Conservation (phyloP, 1,140 invertebrate genomes). For the Pseudomyrmex gracilis region DNA sequence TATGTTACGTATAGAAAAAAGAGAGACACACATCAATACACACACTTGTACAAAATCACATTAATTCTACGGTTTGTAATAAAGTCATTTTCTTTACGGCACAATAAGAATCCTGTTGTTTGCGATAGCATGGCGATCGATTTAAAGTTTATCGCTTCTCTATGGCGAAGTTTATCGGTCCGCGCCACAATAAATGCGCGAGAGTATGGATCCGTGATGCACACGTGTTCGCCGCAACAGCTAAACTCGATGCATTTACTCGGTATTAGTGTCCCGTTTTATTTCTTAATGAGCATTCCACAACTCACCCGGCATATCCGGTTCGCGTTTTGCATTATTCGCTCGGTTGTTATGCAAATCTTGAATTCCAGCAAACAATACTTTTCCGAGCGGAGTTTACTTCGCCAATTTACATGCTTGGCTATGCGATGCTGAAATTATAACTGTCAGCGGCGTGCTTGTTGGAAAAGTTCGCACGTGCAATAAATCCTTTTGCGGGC, state of each 20-base stretch:
- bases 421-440: constrained; percentile 61
- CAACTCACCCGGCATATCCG: constrained; percentile 65
- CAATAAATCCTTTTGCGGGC: constrained; percentile 61
- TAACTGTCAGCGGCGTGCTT: constrained; percentile 20
- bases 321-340: constrained; percentile 53
- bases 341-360: constrained; percentile 76
- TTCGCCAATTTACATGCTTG: constrained; percentile 64
- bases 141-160: constrained; percentile 26
- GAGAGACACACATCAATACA: neutral
- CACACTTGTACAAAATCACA: neutral
- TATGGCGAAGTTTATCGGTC: neutral
- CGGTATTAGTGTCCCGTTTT: neutral
- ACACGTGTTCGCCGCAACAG: constrained; percentile 32
- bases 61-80: neutral
- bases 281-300: constrained; percentile 28
- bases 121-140: neutral
- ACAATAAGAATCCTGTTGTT: neutral
- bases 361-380: constrained; percentile 73
- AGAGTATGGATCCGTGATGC: neutral
- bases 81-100: constrained; percentile 7
- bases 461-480: constrained; percentile 60
- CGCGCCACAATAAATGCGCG: constrained; percentile 4
- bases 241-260: constrained; percentile 31
- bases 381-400: constrained; percentile 60
- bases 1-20: too few relatives aligned